Conservation (phyloP, 2,888 invertebrate species). For the Chorisops tibialis region DNA sequence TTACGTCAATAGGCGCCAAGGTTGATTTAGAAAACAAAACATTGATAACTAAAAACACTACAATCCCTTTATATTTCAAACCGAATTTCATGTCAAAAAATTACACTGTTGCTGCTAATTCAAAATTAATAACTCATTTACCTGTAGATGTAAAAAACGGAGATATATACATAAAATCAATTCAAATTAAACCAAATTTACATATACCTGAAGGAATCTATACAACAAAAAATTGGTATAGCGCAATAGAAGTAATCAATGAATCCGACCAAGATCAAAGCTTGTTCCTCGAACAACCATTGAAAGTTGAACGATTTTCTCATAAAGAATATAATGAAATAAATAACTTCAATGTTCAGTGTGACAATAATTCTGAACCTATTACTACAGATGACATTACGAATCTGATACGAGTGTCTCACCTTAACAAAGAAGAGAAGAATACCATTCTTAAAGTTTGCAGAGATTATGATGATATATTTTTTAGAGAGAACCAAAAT, state of each 20-base stretch:
- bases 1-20: constrained; percentile 6
- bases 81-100: not conserved
- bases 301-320: not conserved
- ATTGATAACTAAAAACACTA: constrained; percentile 11
- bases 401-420: not conserved
- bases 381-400: not conserved
- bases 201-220: not conserved
- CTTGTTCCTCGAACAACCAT: not conserved
- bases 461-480: not conserved
- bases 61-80: not conserved
- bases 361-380: not conserved
- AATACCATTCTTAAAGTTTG: not conserved
- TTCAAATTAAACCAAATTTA: not conserved
- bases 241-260: not conserved
- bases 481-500: not conserved
- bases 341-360: not conserved
- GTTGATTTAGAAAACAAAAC: constrained; percentile 13
- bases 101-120: not conserved
- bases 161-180: not conserved
- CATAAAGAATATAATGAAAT: not conserved
- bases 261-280: not conserved
- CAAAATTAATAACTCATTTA: too few relatives aligned
- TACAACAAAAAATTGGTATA: not conserved
- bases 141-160: not conserved
- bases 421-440: not conserved